phyloP scores from a whole-genome alignment of 2,113 vertebrate genomes.

The Pyxicephalus adspersus region DNA sequence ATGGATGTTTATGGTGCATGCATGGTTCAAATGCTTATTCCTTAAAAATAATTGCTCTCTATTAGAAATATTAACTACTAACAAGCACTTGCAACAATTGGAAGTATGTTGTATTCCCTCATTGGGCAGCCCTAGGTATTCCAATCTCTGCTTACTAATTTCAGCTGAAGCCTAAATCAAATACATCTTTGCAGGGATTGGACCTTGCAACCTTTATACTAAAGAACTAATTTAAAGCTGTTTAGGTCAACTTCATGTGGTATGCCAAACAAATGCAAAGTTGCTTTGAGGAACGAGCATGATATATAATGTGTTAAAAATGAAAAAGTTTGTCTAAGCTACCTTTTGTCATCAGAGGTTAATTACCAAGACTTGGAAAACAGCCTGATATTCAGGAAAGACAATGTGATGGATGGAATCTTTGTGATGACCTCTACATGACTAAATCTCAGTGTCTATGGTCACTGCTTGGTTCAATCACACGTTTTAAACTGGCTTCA shows the following conservation, averaged over 20 bases:
- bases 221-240: neutral
- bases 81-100: too few species aligned
- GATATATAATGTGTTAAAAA: neutral
- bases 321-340: neutral
- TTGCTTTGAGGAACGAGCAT: neutral
- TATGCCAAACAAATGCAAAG: neutral
- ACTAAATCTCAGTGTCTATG: neutral
- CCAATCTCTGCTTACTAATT: too few species aligned
- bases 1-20: too few species aligned
- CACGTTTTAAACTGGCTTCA: neutral
- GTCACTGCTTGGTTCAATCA: too few species aligned
- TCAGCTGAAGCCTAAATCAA: too few species aligned
- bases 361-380: slow-evolving; percentile 9
- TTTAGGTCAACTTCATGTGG: neutral
- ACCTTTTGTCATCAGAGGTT: slow-evolving; percentile 6
- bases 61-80: too few species aligned
- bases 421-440: slow-evolving; percentile 9
- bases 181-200: too few species aligned
- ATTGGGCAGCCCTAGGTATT: too few species aligned
- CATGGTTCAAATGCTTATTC: too few species aligned
- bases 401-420: slow-evolving; percentile 22
- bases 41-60: too few species aligned
- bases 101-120: too few species aligned
- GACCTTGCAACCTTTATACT: too few species aligned
- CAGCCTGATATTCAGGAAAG: slow-evolving; percentile 16